Conservation (phyloP, 2,797 vertebrate genomes). For the Syngnathus acus region DNA sequence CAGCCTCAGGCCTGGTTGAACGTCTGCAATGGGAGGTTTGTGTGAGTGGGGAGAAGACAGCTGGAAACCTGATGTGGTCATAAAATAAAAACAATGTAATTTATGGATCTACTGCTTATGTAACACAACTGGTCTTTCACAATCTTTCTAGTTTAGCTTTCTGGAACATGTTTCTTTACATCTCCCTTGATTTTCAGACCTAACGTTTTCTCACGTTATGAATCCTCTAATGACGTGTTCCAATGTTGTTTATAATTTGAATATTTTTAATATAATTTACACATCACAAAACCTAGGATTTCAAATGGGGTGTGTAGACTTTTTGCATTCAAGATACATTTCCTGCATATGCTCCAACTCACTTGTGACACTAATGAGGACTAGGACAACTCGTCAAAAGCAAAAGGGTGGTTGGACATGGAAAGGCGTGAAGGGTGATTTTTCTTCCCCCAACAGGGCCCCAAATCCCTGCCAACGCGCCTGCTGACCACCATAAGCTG, state of each 20-base stretch:
- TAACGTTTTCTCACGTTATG: background rate
- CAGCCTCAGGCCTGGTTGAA: background rate
- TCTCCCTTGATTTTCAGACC: background rate
- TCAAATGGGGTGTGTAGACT: background rate
- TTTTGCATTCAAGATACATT: background rate
- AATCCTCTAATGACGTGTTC: no score
- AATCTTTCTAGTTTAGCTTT: no score
- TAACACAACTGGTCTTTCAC: no score
- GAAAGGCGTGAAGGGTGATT: background rate
- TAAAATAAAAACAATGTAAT: background rate
- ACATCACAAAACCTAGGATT: no score
- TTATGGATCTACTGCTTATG: background rate
- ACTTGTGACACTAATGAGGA: background rate
- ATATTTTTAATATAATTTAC: no score
- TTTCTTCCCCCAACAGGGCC: background rate
- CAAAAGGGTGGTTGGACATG: background rate
- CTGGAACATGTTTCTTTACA: background rate
- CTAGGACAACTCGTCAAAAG: background rate
- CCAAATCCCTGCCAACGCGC: background rate
- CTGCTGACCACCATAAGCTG: background rate
- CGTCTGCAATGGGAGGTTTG: background rate
- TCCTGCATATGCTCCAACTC: background rate
- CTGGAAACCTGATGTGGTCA: background rate
- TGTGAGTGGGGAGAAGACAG: background rate
- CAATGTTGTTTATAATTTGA: no score